Percentiles rank a stretch among this genome's conserved stretches.
These are phyloP conservation scores for Brachyptera risi DNA, from an alignment of 2,888 invertebrate species.

Conservation along the genomic window DNA sequence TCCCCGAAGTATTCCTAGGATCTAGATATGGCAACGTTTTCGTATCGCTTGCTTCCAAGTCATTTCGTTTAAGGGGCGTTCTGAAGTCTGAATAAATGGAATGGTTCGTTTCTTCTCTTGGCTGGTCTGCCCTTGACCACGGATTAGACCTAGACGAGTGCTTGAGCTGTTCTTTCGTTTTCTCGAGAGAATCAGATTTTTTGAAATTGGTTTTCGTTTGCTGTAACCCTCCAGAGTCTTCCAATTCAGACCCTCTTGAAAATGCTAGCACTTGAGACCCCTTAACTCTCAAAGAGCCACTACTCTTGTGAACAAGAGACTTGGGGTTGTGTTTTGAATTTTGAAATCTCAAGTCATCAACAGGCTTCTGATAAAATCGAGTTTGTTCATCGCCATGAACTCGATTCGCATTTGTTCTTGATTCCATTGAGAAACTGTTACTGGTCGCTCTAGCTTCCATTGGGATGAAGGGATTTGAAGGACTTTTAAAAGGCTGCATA, in stretches of 20 bases:
- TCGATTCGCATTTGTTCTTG: neutral
- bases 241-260: neutral
- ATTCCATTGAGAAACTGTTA: neutral
- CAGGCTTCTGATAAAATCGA: constrained; percentile 3
- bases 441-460: neutral
- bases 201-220: neutral
- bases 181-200: neutral
- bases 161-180: neutral
- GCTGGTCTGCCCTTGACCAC: neutral
- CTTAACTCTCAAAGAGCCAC: constrained; percentile 10
- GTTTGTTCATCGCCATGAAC: neutral
- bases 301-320: neutral
- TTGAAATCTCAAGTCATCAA: neutral
- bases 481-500: neutral
- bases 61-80: neutral
- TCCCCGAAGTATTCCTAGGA: neutral
- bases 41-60: neutral
- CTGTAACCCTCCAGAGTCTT: neutral
- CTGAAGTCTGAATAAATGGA: neutral
- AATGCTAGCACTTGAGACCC: constrained; percentile 8
- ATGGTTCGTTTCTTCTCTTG: too few relatives aligned
- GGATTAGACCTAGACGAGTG: neutral
- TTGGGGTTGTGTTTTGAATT: neutral
- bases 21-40: neutral
- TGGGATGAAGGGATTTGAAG: neutral